A percentile compares a stretch with the other conserved stretches of the same genome.
These are phyloP conservation scores for Serranus cabrilla DNA, from an alignment of 2,797 vertebrate genomes.

Conservation along the genomic window DNA sequence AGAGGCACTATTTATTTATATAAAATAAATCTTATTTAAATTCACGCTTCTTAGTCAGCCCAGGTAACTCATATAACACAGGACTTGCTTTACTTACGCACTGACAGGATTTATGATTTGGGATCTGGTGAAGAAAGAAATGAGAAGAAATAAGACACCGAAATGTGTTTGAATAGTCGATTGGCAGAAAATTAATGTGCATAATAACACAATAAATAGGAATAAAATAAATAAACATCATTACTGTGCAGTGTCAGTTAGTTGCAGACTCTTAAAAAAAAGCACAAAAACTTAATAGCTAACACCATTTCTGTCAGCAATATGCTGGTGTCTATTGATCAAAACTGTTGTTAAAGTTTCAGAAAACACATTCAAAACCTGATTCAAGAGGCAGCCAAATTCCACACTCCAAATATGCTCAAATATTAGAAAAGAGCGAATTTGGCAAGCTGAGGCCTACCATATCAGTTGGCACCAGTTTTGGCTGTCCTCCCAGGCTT, in stretches of 20 bases:
- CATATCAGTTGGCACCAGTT: background rate
- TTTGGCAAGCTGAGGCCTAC: background rate
- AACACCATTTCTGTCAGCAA: too few relatives aligned
- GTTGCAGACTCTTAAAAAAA: too few relatives aligned
- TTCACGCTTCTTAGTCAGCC: background rate
- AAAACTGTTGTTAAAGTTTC: background rate
- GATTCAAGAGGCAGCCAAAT: background rate
- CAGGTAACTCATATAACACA: background rate
- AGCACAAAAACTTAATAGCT: too few relatives aligned
- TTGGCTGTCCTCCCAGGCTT: background rate
- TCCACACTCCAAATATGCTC: background rate
- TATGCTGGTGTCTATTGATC: too few relatives aligned
- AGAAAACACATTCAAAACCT: background rate
- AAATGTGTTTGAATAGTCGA: background rate
- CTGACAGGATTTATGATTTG: too few relatives aligned
- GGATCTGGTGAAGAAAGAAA: background rate
- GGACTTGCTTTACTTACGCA: background rate
- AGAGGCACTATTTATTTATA: background rate
- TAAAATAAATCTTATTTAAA: background rate
- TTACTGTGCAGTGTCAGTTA: too few relatives aligned
- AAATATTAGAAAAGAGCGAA: conserved; percentile 4
- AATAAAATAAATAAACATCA: too few relatives aligned
- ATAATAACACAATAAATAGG: too few relatives aligned
- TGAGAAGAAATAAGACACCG: background rate
- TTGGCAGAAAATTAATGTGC: too few relatives aligned